A percentile compares a stretch with the other conserved stretches of the same genome.
Evolutionary conservation across 2,113 vertebrate species (phyloP).

Genomic region (Corapipo altera): DNA sequence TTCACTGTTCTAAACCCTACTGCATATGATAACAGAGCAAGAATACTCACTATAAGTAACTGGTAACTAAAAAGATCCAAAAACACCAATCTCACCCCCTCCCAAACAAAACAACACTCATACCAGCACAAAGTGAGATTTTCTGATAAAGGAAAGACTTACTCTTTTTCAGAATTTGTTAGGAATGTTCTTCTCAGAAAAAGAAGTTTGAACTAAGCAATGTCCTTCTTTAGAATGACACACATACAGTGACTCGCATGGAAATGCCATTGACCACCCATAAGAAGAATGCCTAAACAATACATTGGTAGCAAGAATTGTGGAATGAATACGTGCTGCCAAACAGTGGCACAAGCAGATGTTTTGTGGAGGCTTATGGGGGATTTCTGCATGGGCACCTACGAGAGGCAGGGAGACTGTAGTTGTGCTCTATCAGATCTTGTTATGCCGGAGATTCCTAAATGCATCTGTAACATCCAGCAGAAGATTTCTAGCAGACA

Average conservation of each 20-base stretch:
- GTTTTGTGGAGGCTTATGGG: neutral
- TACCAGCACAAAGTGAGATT: neutral
- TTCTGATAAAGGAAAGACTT: neutral
- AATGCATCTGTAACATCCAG: neutral
- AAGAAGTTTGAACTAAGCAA: neutral
- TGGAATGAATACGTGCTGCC: neutral
- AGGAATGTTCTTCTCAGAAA: neutral
- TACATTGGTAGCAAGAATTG: neutral
- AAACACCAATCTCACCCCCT: accelerated
- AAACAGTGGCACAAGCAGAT: neutral
- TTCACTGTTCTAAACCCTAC: neutral
- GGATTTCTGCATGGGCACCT: accelerated
- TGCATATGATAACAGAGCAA: neutral
- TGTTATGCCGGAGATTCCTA: neutral
- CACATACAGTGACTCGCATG: neutral
- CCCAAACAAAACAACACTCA: neutral
- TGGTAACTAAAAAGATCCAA: neutral
- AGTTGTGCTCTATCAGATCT: neutral
- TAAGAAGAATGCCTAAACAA: neutral
- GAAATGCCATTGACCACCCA: neutral
- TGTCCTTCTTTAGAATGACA: neutral
- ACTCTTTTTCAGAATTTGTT: neutral
- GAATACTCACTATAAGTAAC: neutral
- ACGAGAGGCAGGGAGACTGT: neutral
- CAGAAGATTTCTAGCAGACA: neutral